Conservation (phyloP, 2,797 vertebrate genomes). For the Propithecus perrieri region DNA sequence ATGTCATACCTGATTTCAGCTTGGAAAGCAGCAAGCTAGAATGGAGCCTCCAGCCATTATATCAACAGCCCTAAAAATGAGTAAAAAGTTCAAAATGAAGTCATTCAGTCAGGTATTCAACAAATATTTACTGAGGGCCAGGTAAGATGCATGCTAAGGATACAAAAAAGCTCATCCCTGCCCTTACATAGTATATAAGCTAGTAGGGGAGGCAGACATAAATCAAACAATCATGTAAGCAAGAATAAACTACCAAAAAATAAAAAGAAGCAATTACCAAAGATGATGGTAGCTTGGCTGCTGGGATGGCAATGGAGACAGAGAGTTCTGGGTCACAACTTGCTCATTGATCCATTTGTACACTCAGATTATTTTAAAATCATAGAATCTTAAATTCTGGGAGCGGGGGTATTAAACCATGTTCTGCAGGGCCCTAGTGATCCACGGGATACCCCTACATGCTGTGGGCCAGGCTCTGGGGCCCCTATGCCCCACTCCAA, state of each 20-base stretch:
- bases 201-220: not conserved
- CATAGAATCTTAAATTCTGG: not conserved
- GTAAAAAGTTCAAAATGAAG: not conserved
- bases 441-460: not conserved
- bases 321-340: not conserved
- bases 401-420: not conserved
- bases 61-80: not conserved
- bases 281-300: not conserved
- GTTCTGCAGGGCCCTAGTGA: not conserved
- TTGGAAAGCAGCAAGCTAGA: not conserved
- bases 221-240: not conserved
- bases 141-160: not conserved
- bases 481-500: not conserved
- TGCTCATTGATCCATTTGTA: not conserved
- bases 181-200: not conserved
- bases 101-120: not conserved
- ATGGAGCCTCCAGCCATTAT: not conserved
- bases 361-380: not conserved
- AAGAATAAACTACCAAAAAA: slow-evolving; percentile 5
- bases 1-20: not conserved
- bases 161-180: not conserved
- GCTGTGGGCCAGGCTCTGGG: not conserved
- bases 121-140: not conserved
- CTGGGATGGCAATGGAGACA: not conserved
- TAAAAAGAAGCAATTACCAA: not conserved